A percentile compares a stretch with the other conserved stretches of the same genome.
These are phyloP conservation scores for Philotrypesis tridentata DNA, from an alignment of 1,140 invertebrate species.

Conservation along the genomic window DNA sequence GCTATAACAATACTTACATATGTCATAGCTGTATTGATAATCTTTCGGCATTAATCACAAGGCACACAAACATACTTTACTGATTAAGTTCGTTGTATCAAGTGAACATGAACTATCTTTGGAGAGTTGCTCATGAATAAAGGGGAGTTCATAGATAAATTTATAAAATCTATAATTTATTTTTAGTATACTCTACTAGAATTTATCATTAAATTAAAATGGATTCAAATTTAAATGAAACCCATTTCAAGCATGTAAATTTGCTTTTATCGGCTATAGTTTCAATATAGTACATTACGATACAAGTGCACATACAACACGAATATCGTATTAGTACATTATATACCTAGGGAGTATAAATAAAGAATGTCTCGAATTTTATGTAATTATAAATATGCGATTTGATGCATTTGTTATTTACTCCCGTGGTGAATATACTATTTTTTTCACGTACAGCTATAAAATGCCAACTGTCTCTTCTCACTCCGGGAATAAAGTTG, in stretches of 20 bases:
- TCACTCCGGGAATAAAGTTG: too few relatives aligned
- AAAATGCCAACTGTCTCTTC: too few relatives aligned
- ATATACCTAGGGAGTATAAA: too few relatives aligned
- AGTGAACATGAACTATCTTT: background rate
- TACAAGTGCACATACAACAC: too few relatives aligned
- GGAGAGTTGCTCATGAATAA: background rate
- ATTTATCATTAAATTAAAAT: background rate
- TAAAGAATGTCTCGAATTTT: too few relatives aligned
- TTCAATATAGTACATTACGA: too few relatives aligned
- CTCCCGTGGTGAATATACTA: too few relatives aligned
- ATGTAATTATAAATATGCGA: too few relatives aligned
- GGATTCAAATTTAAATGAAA: background rate
- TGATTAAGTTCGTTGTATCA: background rate
- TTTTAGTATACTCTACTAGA: background rate
- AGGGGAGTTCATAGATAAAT: slow-evolving; percentile 7
- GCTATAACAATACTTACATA: background rate
- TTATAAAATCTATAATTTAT: background rate
- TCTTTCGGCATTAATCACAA: slow-evolving; percentile 12
- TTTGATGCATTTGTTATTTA: too few relatives aligned
- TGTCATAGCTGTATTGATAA: slow-evolving; percentile 11
- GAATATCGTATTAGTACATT: too few relatives aligned
- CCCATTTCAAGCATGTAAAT: slow-evolving; percentile 1
- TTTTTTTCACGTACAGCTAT: too few relatives aligned
- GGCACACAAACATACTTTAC: slow-evolving; percentile 13
- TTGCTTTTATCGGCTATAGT: slow-evolving; percentile 1